phyloP scores from a whole-genome alignment of 1,140 invertebrate genomes.

The Saccostrea echinata region DNA sequence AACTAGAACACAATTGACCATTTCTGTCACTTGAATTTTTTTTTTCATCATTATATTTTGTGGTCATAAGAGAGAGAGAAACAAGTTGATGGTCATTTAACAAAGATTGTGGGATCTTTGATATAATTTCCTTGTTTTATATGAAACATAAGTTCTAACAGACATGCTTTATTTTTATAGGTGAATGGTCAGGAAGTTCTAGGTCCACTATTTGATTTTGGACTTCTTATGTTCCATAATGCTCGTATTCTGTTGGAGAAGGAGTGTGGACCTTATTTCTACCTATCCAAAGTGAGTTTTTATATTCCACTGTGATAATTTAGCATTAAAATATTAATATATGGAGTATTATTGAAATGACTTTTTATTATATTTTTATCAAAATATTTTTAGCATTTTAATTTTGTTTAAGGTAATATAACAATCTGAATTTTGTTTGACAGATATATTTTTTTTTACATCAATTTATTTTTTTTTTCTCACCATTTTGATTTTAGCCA shows the following conservation, averaged over 20 bases:
- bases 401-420: no score
- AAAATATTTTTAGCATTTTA: no score
- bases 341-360: no score
- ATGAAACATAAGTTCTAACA: neutral
- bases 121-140: neutral
- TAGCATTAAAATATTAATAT: neutral
- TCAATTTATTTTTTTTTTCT: no score
- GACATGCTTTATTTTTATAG: slow-evolving; percentile 39
- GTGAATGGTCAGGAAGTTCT: slow-evolving; percentile 85
- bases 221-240: slow-evolving; percentile 86
- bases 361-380: no score
- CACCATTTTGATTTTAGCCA: no score
- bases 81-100: neutral
- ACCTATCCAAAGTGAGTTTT: slow-evolving; percentile 83
- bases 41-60: no score
- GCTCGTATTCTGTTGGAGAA: slow-evolving; percentile 81
- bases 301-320: neutral
- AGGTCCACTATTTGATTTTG: slow-evolving; percentile 87
- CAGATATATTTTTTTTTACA: no score
- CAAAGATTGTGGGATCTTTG: neutral
- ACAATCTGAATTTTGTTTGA: no score
- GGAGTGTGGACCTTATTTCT: slow-evolving; percentile 85
- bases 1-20: no score
- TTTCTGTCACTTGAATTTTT: no score
- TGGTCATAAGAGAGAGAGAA: neutral